These are phyloP conservation scores for Aulostomus chinensis DNA, from an alignment of 2,797 vertebrate species.

Conservation along the genomic window DNA sequence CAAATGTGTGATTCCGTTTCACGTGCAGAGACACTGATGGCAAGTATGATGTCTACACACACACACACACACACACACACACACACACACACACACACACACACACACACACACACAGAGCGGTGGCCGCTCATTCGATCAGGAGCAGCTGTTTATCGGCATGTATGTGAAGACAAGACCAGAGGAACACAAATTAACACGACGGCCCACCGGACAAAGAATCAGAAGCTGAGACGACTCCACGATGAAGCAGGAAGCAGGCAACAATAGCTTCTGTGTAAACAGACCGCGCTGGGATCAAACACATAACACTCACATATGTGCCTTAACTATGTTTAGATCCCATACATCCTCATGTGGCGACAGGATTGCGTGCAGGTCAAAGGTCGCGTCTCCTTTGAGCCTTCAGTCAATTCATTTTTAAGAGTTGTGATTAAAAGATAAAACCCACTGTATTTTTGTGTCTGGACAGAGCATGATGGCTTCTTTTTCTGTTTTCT, in stretches of 20 bases:
- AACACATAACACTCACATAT: constrained; percentile 12
- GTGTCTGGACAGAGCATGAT: not conserved
- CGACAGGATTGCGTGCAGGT: constrained; percentile 16
- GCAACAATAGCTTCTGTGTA: not conserved
- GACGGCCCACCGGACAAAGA: not conserved
- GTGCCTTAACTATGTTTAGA: constrained; percentile 35
- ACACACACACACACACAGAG: constrained; percentile 44
- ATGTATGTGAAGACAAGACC: not conserved
- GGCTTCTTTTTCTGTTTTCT: constrained; percentile 12
- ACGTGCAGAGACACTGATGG: no score
- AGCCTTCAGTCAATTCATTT: constrained; percentile 6
- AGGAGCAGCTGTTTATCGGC: constrained; percentile 57
- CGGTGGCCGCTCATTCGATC: constrained; percentile 67
- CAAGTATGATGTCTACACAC: constrained; percentile 32
- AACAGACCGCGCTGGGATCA: constrained; percentile 19
- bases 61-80: no score
- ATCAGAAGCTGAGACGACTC: not conserved
- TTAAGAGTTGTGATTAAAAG: constrained; percentile 6
- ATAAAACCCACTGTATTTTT: no score
- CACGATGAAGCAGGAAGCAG: no score
- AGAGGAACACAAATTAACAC: not conserved
- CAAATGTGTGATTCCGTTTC: no score
- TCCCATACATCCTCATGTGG: not conserved
- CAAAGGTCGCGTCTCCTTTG: constrained; percentile 14
- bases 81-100: no score